Evolutionary conservation across 2,888 invertebrate species (phyloP), one percentile per base, ranked within the genome.

Genomic region (Acleris laterana): DNA sequence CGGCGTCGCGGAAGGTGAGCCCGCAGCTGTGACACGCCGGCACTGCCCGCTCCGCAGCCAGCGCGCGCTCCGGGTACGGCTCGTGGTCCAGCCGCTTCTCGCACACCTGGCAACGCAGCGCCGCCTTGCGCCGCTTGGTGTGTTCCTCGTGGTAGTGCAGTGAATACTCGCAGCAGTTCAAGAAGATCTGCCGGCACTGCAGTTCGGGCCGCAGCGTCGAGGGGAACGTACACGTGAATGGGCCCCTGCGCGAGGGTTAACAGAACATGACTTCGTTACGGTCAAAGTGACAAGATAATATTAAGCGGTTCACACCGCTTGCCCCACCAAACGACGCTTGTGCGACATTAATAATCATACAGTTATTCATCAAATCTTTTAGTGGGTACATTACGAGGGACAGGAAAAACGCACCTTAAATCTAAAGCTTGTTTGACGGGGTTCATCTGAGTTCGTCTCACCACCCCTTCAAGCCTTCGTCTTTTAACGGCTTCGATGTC

Each of bases 81-180:
- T 90, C 87, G 22, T 81, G 78, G 68, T 93, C 91, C 48, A 93
- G 81, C 1, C 86, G 82, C 73, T 90, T 89, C 74, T 93, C 93
- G 73, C 93, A 93, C 4, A 93, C 92, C 79, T 93, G 93, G 70
- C 93, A 93, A 3, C 93, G 85, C 5, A 93, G 74, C 0, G 90
- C 89, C 0, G 92, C 87, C 72, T 93, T 93, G 2, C 91, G 84
- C 44, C 93, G 77, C 71, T 92, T 93, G 9, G 93, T 92, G 71
- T 93, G 93, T 61, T 91, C 89, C 63, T 91, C 89, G 49, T 91
- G 83, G 69, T 92, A 91, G 68, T 93, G 93, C 4, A 88, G 72
- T 2, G 93, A 93, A 69, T 92, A 93, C 69, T 91, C 89, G 74
- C 93, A 93, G 74, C 93, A 93, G 70, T 89, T 88, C 72, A 88